Evolutionary conservation across 2,888 invertebrate species (phyloP), one percentile per base, ranked within the genome.

Genomic region (Zaprionus bogoriensis): DNA sequence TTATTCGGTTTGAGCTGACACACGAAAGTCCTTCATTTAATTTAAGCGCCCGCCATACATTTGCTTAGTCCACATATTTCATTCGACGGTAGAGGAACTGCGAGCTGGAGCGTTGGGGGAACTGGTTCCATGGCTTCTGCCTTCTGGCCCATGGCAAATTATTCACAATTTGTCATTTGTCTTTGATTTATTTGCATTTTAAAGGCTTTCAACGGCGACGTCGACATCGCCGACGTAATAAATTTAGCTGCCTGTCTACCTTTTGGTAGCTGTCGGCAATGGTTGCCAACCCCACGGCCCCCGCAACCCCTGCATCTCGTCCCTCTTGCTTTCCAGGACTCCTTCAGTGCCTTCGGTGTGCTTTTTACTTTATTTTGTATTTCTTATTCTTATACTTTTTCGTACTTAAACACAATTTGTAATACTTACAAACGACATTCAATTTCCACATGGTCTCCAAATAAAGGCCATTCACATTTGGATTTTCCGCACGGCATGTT

Each of bases 401-500:
- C 65, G 74, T 74, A 82, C 83, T 85, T 80, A 85, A 80, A 51
- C 70, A 75, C 86, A 81, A 86, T 83, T 83, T 86, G 86, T 86
- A 84, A 80, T 92, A 96, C 97, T 96, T 92, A 97, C 97, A 97
- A 78, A 97, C 96, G 87, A 97, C 96, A 92, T 95, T 95, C 90
- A 97, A 95, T 89, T 94, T 95, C 96, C 96, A 97, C 53, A 95
- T 94, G 79, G 96, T 95, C 91, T 97, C 97, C 81, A 96, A 92
- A 90, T 93, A 94, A 79, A 96, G 94, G 51, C 96, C 94, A 67
- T 95, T 96, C 84, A 96, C 96, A 92, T 96, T 96, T 67, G 97
- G 96, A 93, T 97, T 97, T 92, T 97, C 97, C 7, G 97, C 96
- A 87, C 96, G 93, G 92, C 97, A 97, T 65, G 95, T 95, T 92